Base-by-base conservation (phyloP, 2,797 vertebrate genomes). In the Manis javanica region DNA sequence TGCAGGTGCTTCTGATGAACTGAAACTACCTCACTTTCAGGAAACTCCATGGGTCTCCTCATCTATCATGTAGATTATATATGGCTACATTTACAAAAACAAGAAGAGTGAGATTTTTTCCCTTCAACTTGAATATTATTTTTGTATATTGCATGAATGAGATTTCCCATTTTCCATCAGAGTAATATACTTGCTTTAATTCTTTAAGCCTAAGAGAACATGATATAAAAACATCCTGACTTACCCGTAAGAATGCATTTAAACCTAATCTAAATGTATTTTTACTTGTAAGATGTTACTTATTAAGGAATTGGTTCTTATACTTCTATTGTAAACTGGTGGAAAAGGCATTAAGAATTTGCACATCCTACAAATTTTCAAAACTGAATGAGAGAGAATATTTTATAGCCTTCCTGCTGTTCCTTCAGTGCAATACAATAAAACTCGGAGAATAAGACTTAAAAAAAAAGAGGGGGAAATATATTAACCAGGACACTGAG, bases 401-500 rank as follows among this genome's bases (percentile, higher is more conserved):
- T 97, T 98, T 96, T 98, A 93, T 97, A 98, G 97, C 97, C 97
- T 87, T 95, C 98, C 97, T 91, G 90, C 98, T 98, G 98, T 98
- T 98, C 98, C 98, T 98, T 95, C 98, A 98, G 98, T 98, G 98
- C 98, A 98, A 98, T 98, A 98, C 86, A 98, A 98, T 94, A 98
- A 98, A 97, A 94, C 51, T 94, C 96, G 98, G 96, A 94, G 97
- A 98, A 98, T 92, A 97, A 97, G 95, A 97, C 34, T 95, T 72
- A 96, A 46, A 11, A 46, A 46, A 46, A 46, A 46, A 46, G 46
- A 46, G 7, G 46, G 46, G 46, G 46, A 46, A 46, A 46, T 2
- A 46, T 46, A 46, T 46, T 46, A 46, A 46, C 46, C 46, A 46
- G 46, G 46, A 46, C 46, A 46, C 46, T 46, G 46, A 46, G 1